Percentiles rank a stretch among this genome's conserved stretches.
phyloP scores from a whole-genome alignment of 2,888 invertebrate species.

The Timema cristinae region DNA sequence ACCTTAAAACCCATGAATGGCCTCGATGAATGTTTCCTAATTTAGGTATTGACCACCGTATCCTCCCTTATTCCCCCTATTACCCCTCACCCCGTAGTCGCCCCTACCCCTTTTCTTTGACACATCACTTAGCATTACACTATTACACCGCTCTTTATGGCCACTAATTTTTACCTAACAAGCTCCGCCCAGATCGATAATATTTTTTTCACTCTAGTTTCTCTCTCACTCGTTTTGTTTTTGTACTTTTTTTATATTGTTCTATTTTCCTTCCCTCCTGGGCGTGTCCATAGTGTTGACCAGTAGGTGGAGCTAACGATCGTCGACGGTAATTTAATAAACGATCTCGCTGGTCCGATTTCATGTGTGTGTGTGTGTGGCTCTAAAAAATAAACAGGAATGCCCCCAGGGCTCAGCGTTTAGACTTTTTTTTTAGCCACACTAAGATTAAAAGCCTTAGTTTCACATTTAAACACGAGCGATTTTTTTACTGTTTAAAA shows the following conservation, averaged over 20 bases:
- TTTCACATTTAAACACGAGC: too few relatives aligned
- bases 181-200: constrained; percentile 14
- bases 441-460: too few relatives aligned
- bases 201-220: constrained; percentile 1
- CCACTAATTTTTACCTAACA: constrained; percentile 17
- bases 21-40: too few relatives aligned
- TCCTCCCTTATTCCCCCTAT: too few relatives aligned
- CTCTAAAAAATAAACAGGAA: neutral
- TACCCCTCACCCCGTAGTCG: neutral
- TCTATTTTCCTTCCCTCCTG: constrained; percentile 1
- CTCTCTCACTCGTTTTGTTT: constrained; percentile 1
- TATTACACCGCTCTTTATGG: constrained; percentile 1
- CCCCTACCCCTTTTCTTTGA: neutral
- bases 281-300: constrained; percentile 14
- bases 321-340: constrained; percentile 23
- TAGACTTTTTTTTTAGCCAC: too few relatives aligned
- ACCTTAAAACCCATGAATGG: too few relatives aligned
- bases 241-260: constrained; percentile 2
- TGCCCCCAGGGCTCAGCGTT: too few relatives aligned
- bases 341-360: constrained; percentile 14
- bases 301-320: constrained; percentile 22
- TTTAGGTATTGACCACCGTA: too few relatives aligned
- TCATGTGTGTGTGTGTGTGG: constrained; percentile 4
- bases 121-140: constrained; percentile 7
- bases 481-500: too few relatives aligned